These are phyloP conservation scores for Aphidius colemani DNA, from an alignment of 2,888 invertebrate species.

Conservation along the genomic window DNA sequence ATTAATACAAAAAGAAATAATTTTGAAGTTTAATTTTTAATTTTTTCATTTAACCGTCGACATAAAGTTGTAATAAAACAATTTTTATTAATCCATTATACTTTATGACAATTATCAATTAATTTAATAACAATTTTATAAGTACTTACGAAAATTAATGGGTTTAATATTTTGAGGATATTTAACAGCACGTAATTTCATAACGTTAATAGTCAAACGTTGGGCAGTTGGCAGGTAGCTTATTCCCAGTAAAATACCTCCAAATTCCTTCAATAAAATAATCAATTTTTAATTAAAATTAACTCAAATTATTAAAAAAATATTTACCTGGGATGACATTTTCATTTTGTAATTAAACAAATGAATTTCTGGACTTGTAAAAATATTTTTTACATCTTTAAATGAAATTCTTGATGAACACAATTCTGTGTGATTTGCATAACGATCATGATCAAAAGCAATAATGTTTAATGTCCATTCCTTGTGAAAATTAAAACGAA, in stretches of 20 bases:
- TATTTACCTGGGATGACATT: conserved; percentile 55
- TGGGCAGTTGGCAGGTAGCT: conserved; percentile 62
- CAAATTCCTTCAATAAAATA: conserved; percentile 55
- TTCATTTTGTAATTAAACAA: conserved; percentile 59
- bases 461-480: conserved; percentile 60
- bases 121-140: neutral
- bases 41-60: too few species aligned
- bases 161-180: conserved; percentile 45
- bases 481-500: conserved; percentile 38
- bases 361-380: conserved; percentile 54
- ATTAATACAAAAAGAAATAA: too few species aligned
- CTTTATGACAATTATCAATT: too few species aligned
- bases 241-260: conserved; percentile 59
- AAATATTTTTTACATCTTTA: conserved; percentile 57
- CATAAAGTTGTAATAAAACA: too few species aligned
- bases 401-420: conserved; percentile 59
- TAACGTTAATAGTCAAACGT: conserved; percentile 60
- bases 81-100: too few species aligned
- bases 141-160: conserved; percentile 56
- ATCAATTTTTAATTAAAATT: neutral
- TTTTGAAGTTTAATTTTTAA: conserved; percentile 4
- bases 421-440: conserved; percentile 61
- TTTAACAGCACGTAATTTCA: conserved; percentile 59
- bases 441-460: conserved; percentile 61
- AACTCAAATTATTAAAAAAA: neutral